A percentile compares a stretch with the other conserved stretches of the same genome.
These are phyloP conservation scores for Copsychus sechellarum DNA, from an alignment of 2,113 vertebrate species.

Conservation along the genomic window DNA sequence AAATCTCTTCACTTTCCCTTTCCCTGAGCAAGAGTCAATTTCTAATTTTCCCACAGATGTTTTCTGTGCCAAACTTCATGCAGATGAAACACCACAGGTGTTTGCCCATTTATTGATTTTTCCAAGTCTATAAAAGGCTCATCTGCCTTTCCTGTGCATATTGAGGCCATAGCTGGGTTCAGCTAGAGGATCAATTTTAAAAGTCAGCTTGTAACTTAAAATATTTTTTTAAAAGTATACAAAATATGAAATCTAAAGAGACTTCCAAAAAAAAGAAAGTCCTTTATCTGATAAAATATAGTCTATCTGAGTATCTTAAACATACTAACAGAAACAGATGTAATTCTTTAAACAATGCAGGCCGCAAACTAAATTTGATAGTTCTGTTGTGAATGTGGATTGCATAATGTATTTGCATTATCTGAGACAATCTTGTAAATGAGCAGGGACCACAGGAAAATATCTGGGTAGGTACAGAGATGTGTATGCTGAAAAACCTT, in stretches of 20 bases:
- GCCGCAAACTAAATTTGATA: background rate
- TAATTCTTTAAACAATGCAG: background rate
- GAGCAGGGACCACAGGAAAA: background rate
- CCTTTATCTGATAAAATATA: background rate
- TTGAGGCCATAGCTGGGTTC: background rate
- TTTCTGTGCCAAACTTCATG: background rate
- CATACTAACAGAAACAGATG: background rate
- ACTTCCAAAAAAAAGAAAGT: background rate
- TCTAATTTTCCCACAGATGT: background rate
- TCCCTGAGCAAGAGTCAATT: background rate
- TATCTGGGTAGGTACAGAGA: background rate
- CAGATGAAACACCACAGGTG: background rate
- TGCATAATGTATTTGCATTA: background rate
- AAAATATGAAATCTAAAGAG: background rate
- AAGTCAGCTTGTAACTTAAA: background rate
- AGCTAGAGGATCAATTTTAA: background rate
- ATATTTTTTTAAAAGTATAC: background rate
- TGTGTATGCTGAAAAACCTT: background rate
- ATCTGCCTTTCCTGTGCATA: background rate
- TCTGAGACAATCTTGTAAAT: background rate
- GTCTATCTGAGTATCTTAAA: background rate
- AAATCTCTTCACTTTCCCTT: background rate
- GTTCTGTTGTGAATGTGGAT: background rate
- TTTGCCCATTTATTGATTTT: background rate
- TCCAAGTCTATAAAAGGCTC: background rate